Conservation (phyloP, 2,113 vertebrate genomes). For the Triplophysa dalaica region DNA sequence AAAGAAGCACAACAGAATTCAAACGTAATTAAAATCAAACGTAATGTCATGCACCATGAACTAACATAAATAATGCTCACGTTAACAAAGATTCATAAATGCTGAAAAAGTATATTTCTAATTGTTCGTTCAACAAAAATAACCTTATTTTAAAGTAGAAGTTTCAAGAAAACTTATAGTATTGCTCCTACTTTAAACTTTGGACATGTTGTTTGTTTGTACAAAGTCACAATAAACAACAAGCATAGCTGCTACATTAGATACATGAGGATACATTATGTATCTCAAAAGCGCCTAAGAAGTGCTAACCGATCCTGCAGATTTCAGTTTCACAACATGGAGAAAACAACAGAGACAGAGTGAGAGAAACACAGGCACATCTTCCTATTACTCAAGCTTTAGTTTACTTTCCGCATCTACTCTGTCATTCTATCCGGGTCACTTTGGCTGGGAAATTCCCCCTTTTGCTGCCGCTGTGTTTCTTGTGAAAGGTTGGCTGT, state of each 20-base stretch:
- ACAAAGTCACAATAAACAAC: constrained; percentile 29
- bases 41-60: too few species aligned
- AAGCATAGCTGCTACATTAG: not conserved
- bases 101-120: too few species aligned
- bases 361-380: constrained; percentile 25
- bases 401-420: constrained; percentile 45
- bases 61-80: too few species aligned
- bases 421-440: constrained; percentile 54
- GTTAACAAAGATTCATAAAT: too few species aligned
- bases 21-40: too few species aligned
- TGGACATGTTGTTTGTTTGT: not conserved
- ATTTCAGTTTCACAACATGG: not conserved
- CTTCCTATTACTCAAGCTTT: constrained; percentile 31
- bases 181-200: too few species aligned
- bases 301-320: constrained; percentile 14
- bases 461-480: constrained; percentile 34
- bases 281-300: not conserved
- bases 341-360: not conserved
- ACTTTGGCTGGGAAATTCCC: constrained; percentile 54
- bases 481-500: constrained; percentile 12
- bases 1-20: too few species aligned
- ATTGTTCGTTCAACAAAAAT: too few species aligned
- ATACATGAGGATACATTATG: not conserved
- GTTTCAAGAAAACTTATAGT: too few species aligned
- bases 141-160: too few species aligned